Conservation (phyloP, 2,113 vertebrate genomes). For the Ia io region DNA sequence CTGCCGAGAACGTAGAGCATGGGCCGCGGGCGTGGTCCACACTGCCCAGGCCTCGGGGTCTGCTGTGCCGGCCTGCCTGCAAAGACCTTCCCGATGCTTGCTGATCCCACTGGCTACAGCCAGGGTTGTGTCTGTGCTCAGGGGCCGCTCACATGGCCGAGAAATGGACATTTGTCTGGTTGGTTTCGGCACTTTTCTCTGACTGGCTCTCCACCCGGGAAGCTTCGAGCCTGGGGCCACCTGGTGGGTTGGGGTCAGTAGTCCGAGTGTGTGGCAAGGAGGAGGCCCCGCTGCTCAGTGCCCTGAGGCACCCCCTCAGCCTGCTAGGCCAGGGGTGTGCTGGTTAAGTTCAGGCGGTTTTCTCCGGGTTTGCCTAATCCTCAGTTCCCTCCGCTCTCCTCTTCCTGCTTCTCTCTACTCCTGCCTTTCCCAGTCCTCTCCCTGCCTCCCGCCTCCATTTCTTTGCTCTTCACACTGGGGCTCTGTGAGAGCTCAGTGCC, state of each 20-base stretch:
- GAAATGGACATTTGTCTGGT: neutral
- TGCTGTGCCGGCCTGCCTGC: neutral
- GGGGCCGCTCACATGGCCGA: no score
- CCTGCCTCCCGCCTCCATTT: neutral
- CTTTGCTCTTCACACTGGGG: neutral
- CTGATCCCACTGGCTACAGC: no score
- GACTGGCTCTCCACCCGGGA: neutral
- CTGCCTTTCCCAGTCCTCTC: rapidly evolving
- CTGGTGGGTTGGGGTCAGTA: neutral
- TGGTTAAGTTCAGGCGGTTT: neutral
- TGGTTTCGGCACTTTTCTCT: neutral
- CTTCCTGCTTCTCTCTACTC: neutral
- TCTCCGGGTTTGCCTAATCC: neutral
- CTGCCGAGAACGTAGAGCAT: rapidly evolving
- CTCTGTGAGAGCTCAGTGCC: no score
- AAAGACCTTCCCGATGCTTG: rapidly evolving
- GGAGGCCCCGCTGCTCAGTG: neutral
- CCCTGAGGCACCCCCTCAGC: no score
- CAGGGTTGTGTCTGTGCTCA: neutral
- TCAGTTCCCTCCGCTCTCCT: neutral
- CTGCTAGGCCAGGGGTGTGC: no score
- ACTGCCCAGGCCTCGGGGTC: rapidly evolving
- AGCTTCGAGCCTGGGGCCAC: no score
- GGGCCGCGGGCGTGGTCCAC: neutral
- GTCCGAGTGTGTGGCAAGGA: rapidly evolving